Evolutionary conservation across 2,113 vertebrate genomes (phyloP), one percentile per base, ranked within the genome.

Genomic region (Ovis canadensis): DNA sequence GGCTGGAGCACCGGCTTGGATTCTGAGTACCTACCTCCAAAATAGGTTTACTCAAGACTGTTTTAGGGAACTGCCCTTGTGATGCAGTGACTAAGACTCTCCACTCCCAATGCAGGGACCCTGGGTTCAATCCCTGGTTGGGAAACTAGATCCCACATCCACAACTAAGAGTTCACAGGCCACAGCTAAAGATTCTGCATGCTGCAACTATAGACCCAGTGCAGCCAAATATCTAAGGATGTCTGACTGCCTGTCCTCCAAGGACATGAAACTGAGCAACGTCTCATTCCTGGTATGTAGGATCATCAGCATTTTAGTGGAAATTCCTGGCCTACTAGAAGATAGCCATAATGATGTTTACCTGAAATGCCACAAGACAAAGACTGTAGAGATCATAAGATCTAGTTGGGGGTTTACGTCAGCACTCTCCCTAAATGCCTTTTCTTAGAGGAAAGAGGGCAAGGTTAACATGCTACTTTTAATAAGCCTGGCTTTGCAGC

Each of bases 371-470:
- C 77, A 10, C 12, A 48, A 17, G 74, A 83, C 31, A 55, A 81
- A 85, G 40, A 77, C 9, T 33, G 3, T 33, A 62, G 54, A 21
- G 60, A 85, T 5, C 36, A 11, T 54, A 81, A 62, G 11, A 90
- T 17, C 43, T 90, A 43, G 27, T 62, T 54, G 4, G 19, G 25
- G 29, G 1, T 4, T 23, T 27, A n/a, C 1, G 0, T n/a, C 43
- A 36, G 17, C 54, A 8, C 3, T 90, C 52, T 91, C 12, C 23
- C 19, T 64, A 88, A 55, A 77, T 27, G 12, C 4, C 13, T 92
- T 95, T 85, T 77, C 59, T 92, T 88, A 81, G 36, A 74, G 15
- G 23, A 80, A 90, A n/a, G 83, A 31, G 6, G 55, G 33, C 4
- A 67, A 74, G 1, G 5, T 43, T 33, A 5, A 59, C 3, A 2